A percentile compares a stretch with the other conserved stretches of the same genome.
Conservation (phyloP, 2,888 invertebrate species). For the Acleris holmiana region DNA sequence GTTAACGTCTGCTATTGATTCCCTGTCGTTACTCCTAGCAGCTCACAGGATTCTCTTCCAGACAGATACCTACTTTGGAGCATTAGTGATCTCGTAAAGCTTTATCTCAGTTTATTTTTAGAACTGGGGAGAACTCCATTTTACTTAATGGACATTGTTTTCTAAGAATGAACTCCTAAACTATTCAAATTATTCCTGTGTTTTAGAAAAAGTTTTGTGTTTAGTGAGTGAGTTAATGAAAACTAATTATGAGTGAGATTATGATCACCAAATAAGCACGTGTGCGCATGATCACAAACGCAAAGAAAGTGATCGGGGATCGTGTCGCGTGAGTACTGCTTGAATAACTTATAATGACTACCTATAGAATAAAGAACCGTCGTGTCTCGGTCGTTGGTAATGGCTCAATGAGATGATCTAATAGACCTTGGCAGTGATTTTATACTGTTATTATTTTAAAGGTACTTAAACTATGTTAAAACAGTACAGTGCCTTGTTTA, state of each 20-base stretch:
- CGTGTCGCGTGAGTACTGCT: conserved; percentile 54
- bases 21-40: conserved; percentile 10
- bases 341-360: conserved; percentile 1
- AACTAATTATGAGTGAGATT: background rate
- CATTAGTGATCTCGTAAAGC: conserved; percentile 6
- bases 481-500: too few species aligned
- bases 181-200: background rate
- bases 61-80: background rate
- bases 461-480: too few species aligned
- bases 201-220: background rate
- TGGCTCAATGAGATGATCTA: conserved; percentile 26
- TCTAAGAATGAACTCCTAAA: too few species aligned
- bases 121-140: background rate
- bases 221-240: background rate
- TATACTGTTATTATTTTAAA: background rate
- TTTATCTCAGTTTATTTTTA: background rate
- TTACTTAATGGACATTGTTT: background rate
- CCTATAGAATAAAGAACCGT: conserved; percentile 13
- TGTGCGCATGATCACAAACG: conserved; percentile 52
- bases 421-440: conserved; percentile 38
- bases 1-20: conserved; percentile 13
- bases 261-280: conserved; percentile 41
- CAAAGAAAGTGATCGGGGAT: conserved; percentile 52
- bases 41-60: conserved; percentile 6
- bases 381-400: conserved; percentile 13